These are phyloP conservation scores for Ichneumon xanthorius DNA, from an alignment of 2,888 invertebrate species.

Conservation along the genomic window DNA sequence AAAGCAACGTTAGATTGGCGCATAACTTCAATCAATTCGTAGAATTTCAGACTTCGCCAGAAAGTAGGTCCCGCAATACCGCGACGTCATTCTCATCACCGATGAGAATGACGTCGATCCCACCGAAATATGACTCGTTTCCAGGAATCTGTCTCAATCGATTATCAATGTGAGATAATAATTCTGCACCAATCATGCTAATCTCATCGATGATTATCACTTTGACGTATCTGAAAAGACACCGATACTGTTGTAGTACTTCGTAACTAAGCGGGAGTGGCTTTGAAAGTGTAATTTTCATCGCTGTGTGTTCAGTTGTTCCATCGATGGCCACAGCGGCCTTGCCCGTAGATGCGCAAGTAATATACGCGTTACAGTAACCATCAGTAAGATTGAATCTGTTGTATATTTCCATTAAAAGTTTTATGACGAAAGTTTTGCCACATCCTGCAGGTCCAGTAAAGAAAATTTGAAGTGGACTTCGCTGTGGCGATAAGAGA, in stretches of 20 bases:
- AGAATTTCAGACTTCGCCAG: conserved; percentile 78
- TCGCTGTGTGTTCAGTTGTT: conserved; percentile 74
- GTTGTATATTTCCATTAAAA: conserved; percentile 83
- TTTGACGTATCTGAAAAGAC: conserved; percentile 13
- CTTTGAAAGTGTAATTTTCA: conserved; percentile 31
- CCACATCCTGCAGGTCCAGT: conserved; percentile 75
- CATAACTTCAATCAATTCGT: conserved; percentile 77
- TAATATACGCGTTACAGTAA: conserved; percentile 63
- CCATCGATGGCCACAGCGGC: conserved; percentile 77
- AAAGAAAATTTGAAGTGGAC: conserved; percentile 65
- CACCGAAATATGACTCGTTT: too few relatives aligned
- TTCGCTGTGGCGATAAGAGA: neutral
- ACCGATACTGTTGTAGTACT: neutral
- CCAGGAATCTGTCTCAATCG: too few relatives aligned
- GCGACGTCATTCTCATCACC: too few relatives aligned
- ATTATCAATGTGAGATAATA: too few relatives aligned
- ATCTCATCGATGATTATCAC: neutral
- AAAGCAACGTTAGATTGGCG: conserved; percentile 78
- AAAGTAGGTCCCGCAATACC: conserved; percentile 69
- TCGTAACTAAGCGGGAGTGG: neutral
- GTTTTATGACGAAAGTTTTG: conserved; percentile 78
- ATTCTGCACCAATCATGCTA: too few relatives aligned
- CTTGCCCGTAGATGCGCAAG: conserved; percentile 76
- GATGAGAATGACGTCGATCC: too few relatives aligned
- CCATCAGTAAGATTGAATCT: conserved; percentile 78